Conservation (phyloP, 2,113 vertebrate species). For the Ciconia stormi region DNA sequence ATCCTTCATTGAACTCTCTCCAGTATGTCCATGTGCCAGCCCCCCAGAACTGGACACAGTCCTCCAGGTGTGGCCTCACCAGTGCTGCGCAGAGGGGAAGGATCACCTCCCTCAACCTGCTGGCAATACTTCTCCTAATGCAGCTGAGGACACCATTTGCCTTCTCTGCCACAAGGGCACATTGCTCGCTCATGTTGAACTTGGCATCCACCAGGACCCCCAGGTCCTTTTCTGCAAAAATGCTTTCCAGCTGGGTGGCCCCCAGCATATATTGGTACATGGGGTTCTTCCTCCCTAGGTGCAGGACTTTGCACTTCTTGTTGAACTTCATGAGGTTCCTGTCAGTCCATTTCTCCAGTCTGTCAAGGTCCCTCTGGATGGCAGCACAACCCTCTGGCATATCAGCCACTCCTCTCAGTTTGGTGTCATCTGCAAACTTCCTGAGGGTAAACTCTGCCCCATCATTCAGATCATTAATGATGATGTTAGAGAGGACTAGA, state of each 20-base stretch:
- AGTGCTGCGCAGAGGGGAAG: background rate
- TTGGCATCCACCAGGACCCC: background rate
- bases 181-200: background rate
- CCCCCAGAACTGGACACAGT: background rate
- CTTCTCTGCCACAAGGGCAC: background rate
- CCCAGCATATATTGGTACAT: background rate
- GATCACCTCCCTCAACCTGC: background rate
- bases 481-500: background rate
- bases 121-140: background rate
- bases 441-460: background rate
- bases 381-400: accelerated
- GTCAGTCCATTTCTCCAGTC: background rate
- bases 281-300: background rate
- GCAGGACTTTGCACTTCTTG: background rate
- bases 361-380: background rate
- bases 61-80: background rate
- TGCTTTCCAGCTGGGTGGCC: background rate
- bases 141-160: background rate
- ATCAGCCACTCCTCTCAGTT: background rate
- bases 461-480: background rate
- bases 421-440: background rate
- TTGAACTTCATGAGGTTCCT: background rate
- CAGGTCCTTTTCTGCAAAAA: background rate
- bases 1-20: background rate
- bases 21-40: background rate